phyloP scores from a whole-genome alignment of 2,797 vertebrate species.

The Harpagifer antarcticus region DNA sequence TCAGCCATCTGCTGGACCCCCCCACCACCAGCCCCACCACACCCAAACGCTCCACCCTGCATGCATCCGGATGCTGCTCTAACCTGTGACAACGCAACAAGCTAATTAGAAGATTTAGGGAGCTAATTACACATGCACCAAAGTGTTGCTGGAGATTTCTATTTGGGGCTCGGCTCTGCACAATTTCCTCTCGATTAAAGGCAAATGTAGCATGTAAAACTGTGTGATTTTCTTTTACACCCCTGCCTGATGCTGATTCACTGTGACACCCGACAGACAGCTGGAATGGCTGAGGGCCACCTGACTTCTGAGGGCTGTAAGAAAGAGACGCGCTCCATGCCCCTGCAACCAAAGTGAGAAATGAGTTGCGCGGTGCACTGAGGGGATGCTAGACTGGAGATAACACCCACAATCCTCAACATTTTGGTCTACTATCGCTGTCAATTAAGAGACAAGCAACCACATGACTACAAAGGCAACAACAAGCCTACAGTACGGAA shows the following conservation, averaged over 20 bases:
- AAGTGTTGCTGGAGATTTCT: constrained; percentile 68
- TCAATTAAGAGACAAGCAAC: constrained; percentile 64
- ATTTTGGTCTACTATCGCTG: constrained; percentile 56
- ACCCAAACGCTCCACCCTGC: constrained; percentile 37
- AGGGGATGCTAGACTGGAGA: constrained; percentile 66
- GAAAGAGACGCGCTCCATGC: constrained; percentile 62
- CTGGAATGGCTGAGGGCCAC: constrained; percentile 82
- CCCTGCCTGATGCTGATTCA: constrained; percentile 74
- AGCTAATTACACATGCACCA: constrained; percentile 74
- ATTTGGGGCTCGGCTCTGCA: constrained; percentile 58
- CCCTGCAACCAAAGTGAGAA: constrained; percentile 64
- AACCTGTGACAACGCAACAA: constrained; percentile 76
- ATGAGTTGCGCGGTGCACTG: constrained; percentile 38
- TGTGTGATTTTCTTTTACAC: constrained; percentile 72
- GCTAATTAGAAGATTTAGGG: constrained; percentile 79
- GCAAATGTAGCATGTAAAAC: constrained; percentile 83
- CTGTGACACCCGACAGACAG: constrained; percentile 83
- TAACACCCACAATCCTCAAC: constrained; percentile 71
- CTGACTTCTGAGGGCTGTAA: constrained; percentile 73
- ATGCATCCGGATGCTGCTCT: constrained; percentile 50
- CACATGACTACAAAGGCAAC: constrained; percentile 58
- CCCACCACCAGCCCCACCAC: constrained; percentile 3
- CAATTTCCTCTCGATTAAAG: constrained; percentile 75
- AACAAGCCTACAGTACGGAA: constrained; percentile 54
- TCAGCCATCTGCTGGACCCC: constrained; percentile 74